Evolutionary conservation across 2,888 invertebrate species (phyloP), one percentile per base, ranked within the genome.

Genomic region (Drosophila stalkeri): DNA sequence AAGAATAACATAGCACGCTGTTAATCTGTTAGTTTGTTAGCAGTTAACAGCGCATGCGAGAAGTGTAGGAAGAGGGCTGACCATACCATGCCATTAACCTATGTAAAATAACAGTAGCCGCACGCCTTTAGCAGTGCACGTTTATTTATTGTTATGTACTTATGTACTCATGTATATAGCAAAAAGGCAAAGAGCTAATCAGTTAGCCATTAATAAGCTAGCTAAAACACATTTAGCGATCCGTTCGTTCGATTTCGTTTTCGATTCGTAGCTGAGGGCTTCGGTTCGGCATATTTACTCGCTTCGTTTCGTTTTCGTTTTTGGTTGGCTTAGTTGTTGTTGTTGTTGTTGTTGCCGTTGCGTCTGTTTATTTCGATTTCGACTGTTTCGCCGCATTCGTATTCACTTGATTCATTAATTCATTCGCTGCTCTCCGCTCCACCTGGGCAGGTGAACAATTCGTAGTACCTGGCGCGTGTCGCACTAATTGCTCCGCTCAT

Each of bases 361-460:
- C 61, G 67, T 61, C 59, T 67, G 77, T 37, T 55, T 62, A 64
- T 72, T 71, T 73, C 66, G 67, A 64, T 70, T 78, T 86, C 74
- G 73, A 68, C 51, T 60, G 57, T 61, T 62, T 56, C 61, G 76
- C 59, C 60, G 78, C 73, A 76, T 79, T 72, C 81, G 80, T 61
- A 65, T 57, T 75, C 70, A 72, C 75, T 75, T 75, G 33, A 81
- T 86, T 86, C 80, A 77, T 74, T 90, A 88, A 82, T 75, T 91
- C 92, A 92, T 92, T 92, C 92, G 90, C 91, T 91, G 82, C 86
- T 90, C 86, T 90, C 89, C 82, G 92, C 92, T 92, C 91, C 91
- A 92, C 92, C 92, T 92, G 92, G 77, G 85, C 88, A 91, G 91
- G 91, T 91, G 91, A 87, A 80, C 71, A 74, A 67, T 69, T 86